phyloP scores from a whole-genome alignment of 2,888 invertebrate genomes.

The Willowsia nigromaculata region DNA sequence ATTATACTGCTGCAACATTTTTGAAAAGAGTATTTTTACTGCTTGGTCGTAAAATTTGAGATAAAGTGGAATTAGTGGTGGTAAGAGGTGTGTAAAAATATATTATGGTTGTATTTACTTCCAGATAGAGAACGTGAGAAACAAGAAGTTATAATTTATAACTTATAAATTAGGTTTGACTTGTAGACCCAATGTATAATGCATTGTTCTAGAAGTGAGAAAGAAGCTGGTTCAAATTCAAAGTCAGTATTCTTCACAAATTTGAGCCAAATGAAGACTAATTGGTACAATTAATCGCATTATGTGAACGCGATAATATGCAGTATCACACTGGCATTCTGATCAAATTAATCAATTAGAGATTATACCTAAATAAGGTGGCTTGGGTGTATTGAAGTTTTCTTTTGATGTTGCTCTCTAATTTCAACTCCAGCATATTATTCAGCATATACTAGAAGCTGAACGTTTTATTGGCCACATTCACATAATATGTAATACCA shows the following conservation, averaged over 20 bases:
- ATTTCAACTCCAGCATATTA: too few relatives aligned
- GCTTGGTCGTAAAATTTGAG: neutral
- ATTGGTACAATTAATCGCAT: slow-evolving; percentile 49
- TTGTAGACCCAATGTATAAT: neutral
- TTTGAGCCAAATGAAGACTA: slow-evolving; percentile 43
- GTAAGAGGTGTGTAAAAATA: too few relatives aligned
- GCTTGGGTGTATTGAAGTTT: neutral
- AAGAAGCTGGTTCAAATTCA: slow-evolving; percentile 10
- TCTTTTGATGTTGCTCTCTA: neutral
- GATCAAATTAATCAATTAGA: neutral
- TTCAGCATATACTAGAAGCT: too few relatives aligned
- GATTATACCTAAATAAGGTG: neutral
- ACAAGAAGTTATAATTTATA: neutral
- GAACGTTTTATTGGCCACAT: too few relatives aligned
- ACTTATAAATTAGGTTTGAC: neutral
- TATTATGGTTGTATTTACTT: neutral
- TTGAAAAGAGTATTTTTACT: neutral
- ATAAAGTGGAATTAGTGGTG: neutral
- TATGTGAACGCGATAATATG: neutral
- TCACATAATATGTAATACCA: too few relatives aligned
- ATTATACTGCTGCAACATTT: neutral
- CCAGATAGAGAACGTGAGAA: slow-evolving; percentile 3
- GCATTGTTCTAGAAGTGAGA: neutral
- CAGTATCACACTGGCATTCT: neutral
- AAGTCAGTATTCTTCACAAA: neutral